These are phyloP conservation scores for Zaprionus ornatus DNA, from an alignment of 1,140 invertebrate genomes.

Conservation along the genomic window DNA sequence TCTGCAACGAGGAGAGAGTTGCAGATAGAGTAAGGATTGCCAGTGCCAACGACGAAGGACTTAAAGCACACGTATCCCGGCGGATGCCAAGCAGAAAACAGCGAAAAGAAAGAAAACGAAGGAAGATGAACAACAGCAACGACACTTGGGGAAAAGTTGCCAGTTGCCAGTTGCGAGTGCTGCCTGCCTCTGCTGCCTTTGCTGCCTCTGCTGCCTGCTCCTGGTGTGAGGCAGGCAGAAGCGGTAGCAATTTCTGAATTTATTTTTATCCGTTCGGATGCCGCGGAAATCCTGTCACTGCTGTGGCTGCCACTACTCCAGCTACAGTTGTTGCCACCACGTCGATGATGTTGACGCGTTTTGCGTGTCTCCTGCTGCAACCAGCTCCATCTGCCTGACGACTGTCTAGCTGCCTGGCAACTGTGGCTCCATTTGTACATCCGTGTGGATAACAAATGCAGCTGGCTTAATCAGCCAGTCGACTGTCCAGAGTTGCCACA, in stretches of 20 bases:
- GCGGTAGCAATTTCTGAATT: conserved; percentile 79
- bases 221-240: conserved; percentile 43
- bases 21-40: conserved; percentile 46
- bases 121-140: conserved; percentile 13
- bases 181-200: background rate
- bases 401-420: conserved; percentile 3
- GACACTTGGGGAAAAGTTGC: conserved; percentile 72
- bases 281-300: conserved; percentile 74
- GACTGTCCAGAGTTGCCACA: conserved; percentile 1
- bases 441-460: conserved; percentile 71
- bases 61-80: conserved; percentile 34
- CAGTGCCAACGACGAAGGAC: background rate
- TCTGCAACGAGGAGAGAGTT: conserved; percentile 50
- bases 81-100: background rate
- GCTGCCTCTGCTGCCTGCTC: background rate
- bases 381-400: background rate
- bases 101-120: conserved; percentile 19
- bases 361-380: conserved; percentile 48
- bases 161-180: conserved; percentile 41
- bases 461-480: conserved; percentile 64
- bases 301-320: conserved; percentile 1
- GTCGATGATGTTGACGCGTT: conserved; percentile 65
- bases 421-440: background rate
- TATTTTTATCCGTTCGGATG: conserved; percentile 75
- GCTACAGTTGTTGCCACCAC: background rate